A percentile compares a stretch with the other conserved stretches of the same genome.
Evolutionary conservation across 2,888 invertebrate genomes (phyloP).

Genomic region (Drosophila incognita): DNA sequence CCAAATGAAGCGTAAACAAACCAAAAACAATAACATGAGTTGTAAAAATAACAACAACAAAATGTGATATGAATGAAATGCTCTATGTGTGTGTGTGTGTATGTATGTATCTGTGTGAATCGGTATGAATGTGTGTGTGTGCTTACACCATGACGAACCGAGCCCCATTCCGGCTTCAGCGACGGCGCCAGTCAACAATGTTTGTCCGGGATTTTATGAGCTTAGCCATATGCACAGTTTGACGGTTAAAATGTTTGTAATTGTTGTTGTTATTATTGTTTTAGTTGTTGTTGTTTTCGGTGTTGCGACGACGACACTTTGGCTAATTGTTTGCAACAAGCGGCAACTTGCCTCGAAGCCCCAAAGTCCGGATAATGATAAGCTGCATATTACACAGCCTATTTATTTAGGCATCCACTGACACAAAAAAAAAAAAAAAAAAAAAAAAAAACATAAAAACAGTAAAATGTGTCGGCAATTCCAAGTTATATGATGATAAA

Average conservation of each 20-base stretch:
- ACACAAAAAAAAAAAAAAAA: background rate
- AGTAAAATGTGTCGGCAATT: conserved; percentile 13
- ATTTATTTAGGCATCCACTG: conserved; percentile 12
- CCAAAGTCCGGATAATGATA: conserved; percentile 32
- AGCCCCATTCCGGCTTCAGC: conserved; percentile 41
- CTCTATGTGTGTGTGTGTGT: conserved; percentile 27
- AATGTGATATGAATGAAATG: conserved; percentile 65
- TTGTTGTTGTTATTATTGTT: background rate
- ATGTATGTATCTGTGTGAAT: conserved; percentile 19
- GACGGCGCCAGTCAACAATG: conserved; percentile 65
- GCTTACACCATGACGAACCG: conserved; percentile 43
- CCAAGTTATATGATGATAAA: conserved; percentile 28
- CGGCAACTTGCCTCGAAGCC: conserved; percentile 48
- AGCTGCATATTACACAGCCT: conserved; percentile 46
- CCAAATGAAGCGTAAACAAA: conserved; percentile 76
- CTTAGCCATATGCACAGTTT: conserved; percentile 52
- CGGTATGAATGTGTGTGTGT: conserved; percentile 16
- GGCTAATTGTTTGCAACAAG: conserved; percentile 72
- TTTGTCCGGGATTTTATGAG: conserved; percentile 63
- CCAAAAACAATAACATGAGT: conserved; percentile 40
- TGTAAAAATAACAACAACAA: conserved; percentile 46
- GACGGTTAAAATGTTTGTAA: conserved; percentile 38
- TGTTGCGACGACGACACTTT: conserved; percentile 64
- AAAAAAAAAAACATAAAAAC: background rate
- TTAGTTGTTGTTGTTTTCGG: conserved; percentile 10